Evolutionary conservation across 2,113 vertebrate species (phyloP).

Genomic region (Ceratotherium simum): DNA sequence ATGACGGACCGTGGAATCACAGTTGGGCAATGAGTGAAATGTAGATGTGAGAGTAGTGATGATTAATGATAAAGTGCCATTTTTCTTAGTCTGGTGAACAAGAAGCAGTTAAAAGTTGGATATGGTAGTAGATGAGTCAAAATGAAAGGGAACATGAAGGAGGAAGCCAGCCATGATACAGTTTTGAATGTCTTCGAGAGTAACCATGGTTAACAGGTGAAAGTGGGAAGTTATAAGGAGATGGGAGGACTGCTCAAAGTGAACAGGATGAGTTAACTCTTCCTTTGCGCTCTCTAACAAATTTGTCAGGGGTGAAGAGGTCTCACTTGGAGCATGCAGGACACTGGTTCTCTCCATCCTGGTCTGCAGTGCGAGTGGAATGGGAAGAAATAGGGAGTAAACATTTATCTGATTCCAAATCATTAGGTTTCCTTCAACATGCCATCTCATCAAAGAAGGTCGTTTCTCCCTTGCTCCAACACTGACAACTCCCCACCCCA

Average conservation of each 20-base stretch:
- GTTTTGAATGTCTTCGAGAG: background rate
- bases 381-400: background rate
- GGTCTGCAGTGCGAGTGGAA: background rate
- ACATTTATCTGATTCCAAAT: background rate
- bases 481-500: accelerated
- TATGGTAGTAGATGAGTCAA: background rate
- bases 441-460: background rate
- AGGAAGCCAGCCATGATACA: background rate
- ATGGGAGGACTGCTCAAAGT: background rate
- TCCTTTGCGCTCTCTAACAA: background rate
- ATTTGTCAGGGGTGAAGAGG: background rate
- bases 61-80: background rate
- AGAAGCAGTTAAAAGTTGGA: background rate
- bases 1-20: background rate
- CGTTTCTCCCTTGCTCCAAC: background rate
- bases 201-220: background rate
- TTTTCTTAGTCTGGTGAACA: background rate
- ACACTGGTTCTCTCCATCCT: background rate
- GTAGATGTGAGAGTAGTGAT: no score
- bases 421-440: background rate
- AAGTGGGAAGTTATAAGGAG: background rate
- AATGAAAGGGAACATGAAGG: background rate
- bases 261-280: accelerated
- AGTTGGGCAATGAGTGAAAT: background rate
- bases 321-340: background rate